A percentile compares a stretch with the other conserved stretches of the same genome.
These are phyloP conservation scores for Propithecus coquereli DNA, from an alignment of 2,113 vertebrate genomes.

Conservation along the genomic window DNA sequence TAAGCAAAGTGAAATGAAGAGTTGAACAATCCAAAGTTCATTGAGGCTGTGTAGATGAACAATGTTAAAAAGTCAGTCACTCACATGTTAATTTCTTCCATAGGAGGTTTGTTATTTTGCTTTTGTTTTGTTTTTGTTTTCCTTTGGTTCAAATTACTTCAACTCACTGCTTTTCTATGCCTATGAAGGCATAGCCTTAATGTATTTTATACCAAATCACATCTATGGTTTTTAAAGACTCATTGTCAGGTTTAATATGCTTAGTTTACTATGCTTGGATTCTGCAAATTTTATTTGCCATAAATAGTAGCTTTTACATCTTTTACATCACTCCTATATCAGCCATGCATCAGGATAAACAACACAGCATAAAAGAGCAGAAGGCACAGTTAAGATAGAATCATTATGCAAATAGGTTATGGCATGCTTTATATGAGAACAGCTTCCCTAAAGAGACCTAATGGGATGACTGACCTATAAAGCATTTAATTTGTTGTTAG, in stretches of 20 bases:
- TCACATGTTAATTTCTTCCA: not conserved
- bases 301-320: constrained; percentile 79
- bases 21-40: not conserved
- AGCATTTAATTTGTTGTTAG: constrained; percentile 86
- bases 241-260: constrained; percentile 70
- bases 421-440: constrained; percentile 83
- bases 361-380: constrained; percentile 84
- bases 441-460: constrained; percentile 84
- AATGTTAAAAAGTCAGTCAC: not conserved
- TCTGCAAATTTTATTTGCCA: constrained; percentile 69
- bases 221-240: constrained; percentile 44
- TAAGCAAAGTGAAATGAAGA: not conserved
- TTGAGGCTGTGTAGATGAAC: not conserved
- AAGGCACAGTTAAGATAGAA: constrained; percentile 83
- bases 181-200: not conserved
- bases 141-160: not conserved
- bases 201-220: constrained; percentile 5
- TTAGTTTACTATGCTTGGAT: constrained; percentile 70
- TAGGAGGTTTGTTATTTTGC: not conserved
- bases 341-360: constrained; percentile 81
- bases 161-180: not conserved
- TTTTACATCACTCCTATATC: constrained; percentile 75
- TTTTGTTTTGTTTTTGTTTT: not conserved
- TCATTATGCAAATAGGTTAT: constrained; percentile 87
- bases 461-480: constrained; percentile 86